Conservation (phyloP, 2,113 vertebrate genomes). For the Aythya baeri region DNA sequence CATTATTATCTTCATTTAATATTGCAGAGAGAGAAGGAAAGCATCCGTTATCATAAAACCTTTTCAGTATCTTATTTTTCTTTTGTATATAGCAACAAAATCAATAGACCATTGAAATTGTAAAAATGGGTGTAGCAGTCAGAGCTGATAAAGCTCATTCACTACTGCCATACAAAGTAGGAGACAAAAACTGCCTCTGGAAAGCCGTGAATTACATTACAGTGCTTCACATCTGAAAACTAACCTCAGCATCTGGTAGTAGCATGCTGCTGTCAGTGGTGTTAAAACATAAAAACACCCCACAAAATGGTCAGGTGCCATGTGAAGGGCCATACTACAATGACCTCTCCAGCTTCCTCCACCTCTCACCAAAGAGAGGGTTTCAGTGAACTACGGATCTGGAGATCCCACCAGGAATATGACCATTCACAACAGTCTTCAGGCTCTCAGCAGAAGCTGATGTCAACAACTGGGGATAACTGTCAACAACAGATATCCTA, state of each 20-base stretch:
- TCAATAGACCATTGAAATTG: background rate
- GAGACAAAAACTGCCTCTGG: background rate
- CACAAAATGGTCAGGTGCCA: background rate
- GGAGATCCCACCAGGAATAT: background rate
- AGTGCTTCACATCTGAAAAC: background rate
- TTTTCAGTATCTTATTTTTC: background rate
- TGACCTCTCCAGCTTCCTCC: background rate
- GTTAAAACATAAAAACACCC: background rate
- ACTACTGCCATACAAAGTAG: background rate
- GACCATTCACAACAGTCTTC: background rate
- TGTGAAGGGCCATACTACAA: background rate
- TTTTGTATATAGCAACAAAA: background rate
- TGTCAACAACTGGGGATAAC: background rate
- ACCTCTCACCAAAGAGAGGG: too few species aligned
- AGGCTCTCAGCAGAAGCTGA: background rate
- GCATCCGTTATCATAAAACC: background rate
- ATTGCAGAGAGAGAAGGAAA: background rate
- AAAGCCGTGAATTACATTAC: background rate
- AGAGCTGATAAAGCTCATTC: background rate
- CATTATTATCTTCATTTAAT: background rate
- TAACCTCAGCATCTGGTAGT: background rate
- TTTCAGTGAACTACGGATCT: background rate
- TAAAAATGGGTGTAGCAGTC: background rate
- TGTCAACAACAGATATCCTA: background rate
- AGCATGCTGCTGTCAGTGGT: background rate